Conservation (phyloP, 2,113 vertebrate species). For the Brachionichthys hirsutus region DNA sequence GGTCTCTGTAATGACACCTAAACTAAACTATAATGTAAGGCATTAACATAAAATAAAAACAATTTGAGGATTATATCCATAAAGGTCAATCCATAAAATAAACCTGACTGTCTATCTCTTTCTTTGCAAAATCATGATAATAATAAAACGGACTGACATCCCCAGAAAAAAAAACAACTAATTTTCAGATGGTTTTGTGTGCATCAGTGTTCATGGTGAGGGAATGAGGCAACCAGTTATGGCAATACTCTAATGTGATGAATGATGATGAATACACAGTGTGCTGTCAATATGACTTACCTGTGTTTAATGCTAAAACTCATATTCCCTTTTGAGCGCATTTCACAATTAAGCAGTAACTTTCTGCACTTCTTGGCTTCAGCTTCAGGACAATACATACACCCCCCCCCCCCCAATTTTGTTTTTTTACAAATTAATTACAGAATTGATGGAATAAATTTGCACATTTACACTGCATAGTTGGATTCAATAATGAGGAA, state of each 20-base stretch:
- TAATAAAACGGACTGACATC: constrained; percentile 17
- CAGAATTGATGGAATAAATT: neutral
- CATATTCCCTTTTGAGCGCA: constrained; percentile 27
- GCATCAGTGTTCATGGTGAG: constrained; percentile 30
- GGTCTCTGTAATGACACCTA: constrained; percentile 9
- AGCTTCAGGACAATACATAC: constrained; percentile 33
- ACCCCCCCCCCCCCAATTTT: too few relatives aligned
- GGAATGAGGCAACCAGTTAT: constrained; percentile 34
- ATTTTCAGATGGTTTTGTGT: constrained; percentile 24
- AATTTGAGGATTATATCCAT: neutral
- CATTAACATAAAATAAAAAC: neutral
- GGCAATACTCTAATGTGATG: constrained; percentile 32
- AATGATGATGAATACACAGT: constrained; percentile 43
- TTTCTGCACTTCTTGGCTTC: constrained; percentile 53
- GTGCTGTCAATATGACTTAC: constrained; percentile 38
- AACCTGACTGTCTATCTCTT: neutral
- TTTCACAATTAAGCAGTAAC: constrained; percentile 53
- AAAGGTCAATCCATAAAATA: neutral
- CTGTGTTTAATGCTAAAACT: constrained; percentile 31
- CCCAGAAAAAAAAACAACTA: constrained; percentile 11
- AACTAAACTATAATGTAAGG: too few relatives aligned
- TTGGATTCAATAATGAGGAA: too few relatives aligned
- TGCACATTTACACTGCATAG: too few relatives aligned
- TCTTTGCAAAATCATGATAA: neutral
- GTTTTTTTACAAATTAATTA: constrained; percentile 28